phyloP scores from a whole-genome alignment of 2,888 invertebrate genomes.

The Drosophila niveifrons region DNA sequence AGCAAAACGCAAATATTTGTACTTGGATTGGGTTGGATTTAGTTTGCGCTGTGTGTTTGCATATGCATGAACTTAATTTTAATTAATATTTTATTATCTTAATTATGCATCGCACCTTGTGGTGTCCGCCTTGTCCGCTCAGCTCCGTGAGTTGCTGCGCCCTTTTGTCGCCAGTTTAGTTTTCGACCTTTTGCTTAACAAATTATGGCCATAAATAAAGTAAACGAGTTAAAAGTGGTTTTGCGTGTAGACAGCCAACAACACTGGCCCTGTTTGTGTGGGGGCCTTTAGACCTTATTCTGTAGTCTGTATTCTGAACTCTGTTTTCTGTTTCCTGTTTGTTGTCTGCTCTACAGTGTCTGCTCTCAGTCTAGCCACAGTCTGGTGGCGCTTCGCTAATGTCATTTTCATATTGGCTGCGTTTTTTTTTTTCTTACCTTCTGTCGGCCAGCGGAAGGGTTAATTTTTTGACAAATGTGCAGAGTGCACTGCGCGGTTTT shows the following conservation, averaged over 20 bases:
- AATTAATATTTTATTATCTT: slow-evolving; percentile 85
- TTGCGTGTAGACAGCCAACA: slow-evolving; percentile 64
- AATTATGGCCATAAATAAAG: slow-evolving; percentile 83
- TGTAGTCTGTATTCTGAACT: background rate
- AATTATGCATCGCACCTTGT: slow-evolving; percentile 84
- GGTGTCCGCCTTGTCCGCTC: slow-evolving; percentile 13
- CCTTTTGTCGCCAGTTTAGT: slow-evolving; percentile 66
- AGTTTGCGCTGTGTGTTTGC: slow-evolving; percentile 53
- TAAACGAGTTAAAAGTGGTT: slow-evolving; percentile 82
- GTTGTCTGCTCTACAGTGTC: slow-evolving; percentile 29
- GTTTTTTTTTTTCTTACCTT: slow-evolving; percentile 45
- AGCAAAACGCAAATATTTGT: slow-evolving; percentile 72
- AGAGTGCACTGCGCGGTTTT: slow-evolving; percentile 52
- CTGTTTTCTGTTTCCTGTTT: slow-evolving; percentile 24
- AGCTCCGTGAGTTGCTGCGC: slow-evolving; percentile 43
- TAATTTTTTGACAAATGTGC: slow-evolving; percentile 64
- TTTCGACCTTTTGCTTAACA: slow-evolving; percentile 82
- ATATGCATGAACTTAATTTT: slow-evolving; percentile 81
- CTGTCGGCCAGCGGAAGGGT: slow-evolving; percentile 49
- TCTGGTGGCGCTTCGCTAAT: slow-evolving; percentile 73
- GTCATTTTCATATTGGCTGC: slow-evolving; percentile 70
- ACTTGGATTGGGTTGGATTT: slow-evolving; percentile 48
- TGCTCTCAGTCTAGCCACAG: slow-evolving; percentile 67
- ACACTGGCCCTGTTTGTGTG: background rate
- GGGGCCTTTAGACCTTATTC: background rate